phyloP scores from a whole-genome alignment of 2,797 vertebrate species.

The Zenarchopterus dispar region DNA sequence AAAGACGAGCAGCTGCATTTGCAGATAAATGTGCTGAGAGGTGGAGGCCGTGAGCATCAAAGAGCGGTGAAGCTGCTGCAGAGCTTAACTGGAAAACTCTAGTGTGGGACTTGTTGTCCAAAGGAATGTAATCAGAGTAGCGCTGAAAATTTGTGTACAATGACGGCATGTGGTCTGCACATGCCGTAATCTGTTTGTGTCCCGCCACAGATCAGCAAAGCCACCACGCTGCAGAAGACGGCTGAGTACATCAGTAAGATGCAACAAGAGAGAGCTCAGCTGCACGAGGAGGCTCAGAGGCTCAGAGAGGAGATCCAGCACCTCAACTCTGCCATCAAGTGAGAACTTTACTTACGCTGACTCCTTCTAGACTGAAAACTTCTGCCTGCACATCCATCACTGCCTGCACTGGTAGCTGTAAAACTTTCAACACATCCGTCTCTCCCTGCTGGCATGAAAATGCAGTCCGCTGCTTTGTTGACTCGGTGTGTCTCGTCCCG shows the following conservation, averaged over 20 bases:
- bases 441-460: constrained; percentile 1
- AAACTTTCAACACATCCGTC: neutral
- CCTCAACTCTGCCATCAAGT: constrained; percentile 95
- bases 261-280: constrained; percentile 91
- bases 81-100: neutral
- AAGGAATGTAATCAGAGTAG: neutral
- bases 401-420: neutral
- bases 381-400: neutral
- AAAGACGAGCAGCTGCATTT: constrained; percentile 13
- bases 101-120: neutral
- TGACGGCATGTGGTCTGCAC: neutral
- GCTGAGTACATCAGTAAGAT: constrained; percentile 94
- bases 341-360: constrained; percentile 35
- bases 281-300: constrained; percentile 93
- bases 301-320: constrained; percentile 91
- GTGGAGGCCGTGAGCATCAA: constrained; percentile 5
- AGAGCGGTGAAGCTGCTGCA: constrained; percentile 1
- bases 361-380: neutral
- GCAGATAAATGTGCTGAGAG: constrained; percentile 22
- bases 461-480: neutral
- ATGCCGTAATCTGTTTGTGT: constrained; percentile 25
- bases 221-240: constrained; percentile 95
- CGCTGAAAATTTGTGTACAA: neutral
- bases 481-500: constrained; percentile 4
- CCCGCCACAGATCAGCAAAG: constrained; percentile 91